Evolutionary conservation across 92 coral and sea anemone species (phyloP).

Genomic region (Parazoanthus darwini): DNA sequence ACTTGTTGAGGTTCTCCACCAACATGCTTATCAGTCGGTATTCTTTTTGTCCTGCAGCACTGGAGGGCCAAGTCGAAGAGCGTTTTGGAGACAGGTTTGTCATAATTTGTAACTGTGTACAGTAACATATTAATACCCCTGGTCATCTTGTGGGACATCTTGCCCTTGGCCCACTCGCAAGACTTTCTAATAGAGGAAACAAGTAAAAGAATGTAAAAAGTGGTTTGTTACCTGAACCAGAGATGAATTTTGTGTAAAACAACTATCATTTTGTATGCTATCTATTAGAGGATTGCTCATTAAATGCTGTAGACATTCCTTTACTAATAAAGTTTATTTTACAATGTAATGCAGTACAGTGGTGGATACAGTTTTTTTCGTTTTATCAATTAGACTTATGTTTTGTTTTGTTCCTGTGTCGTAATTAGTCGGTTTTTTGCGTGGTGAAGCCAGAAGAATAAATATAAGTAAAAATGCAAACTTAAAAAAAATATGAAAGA

Average conservation of each 20-base stretch:
- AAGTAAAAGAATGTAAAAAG: too few species aligned
- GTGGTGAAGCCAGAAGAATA: too few species aligned
- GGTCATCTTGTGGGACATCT: not conserved
- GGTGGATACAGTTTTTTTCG: too few species aligned
- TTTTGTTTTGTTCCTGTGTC: too few species aligned
- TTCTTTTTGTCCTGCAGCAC: conserved; percentile 40
- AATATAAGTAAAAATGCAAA: not conserved
- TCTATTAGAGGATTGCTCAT: not conserved
- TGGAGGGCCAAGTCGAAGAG: conserved; percentile 66
- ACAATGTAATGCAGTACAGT: not conserved
- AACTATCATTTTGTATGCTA: not conserved
- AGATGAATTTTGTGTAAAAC: not conserved
- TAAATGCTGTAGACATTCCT: not conserved
- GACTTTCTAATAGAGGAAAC: not conserved
- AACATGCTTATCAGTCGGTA: not conserved
- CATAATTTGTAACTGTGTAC: not conserved
- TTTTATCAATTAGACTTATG: too few species aligned
- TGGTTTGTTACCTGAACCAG: not conserved
- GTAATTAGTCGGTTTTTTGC: not conserved
- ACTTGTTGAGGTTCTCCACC: not conserved
- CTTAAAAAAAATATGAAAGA: not conserved
- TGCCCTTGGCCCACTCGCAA: not conserved
- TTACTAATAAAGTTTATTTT: not conserved
- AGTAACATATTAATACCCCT: not conserved
- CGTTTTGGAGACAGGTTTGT: conserved; percentile 90